Base-by-base conservation (phyloP, 2,113 vertebrate genomes). In the Lasiurus borealis region DNA sequence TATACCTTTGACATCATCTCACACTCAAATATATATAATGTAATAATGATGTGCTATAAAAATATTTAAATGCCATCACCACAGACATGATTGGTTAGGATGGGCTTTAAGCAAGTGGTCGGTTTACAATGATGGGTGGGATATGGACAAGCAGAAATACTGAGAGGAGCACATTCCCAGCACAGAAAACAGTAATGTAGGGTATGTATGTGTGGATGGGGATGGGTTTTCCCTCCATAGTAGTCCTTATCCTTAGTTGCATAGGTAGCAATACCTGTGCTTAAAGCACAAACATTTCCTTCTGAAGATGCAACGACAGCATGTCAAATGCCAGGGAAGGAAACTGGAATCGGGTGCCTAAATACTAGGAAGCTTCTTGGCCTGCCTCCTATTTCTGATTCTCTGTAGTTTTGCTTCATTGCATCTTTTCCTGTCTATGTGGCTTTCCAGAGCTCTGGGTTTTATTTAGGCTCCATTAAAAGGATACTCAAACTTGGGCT, bases 381-480 rank as follows among this genome's bases (percentile, higher is more conserved):
- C 59, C 6, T 48, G 12, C 34, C 40, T 78, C 13, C 4, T 69
- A 25, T 75, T 62, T 72, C 12, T 50, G 4, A n/a, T 91, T 81
- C 12, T 88, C 48, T 88, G 6, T 1, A 4, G 8, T 2, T 27
- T 48, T 86, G 29, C 52, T 72, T 81, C 4, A 46, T 9, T 52
- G 0, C 9, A 3, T 8, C 8, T 34, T 88, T 85, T 50, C 19
- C 19, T 68, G 8, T 89, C 36, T 75, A 25, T 5, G 9, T n/a
- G 48, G 8, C 2, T 90, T 81, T n/a, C n/a, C 21, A 93, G 8
- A 89, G 3, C 3, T 66, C 10, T 36, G 25, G 34, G 10, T 16
- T 76, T 59, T 84, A 50, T 72, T 90, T 82, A 10, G 40, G 44
- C 85, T 83, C 94, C 54, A 77, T 46, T 54, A 78, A 89, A 96